Evolutionary conservation across 2,113 vertebrate species (phyloP), one percentile per base, ranked within the genome.

Genomic region (Platysternon megacephalum): DNA sequence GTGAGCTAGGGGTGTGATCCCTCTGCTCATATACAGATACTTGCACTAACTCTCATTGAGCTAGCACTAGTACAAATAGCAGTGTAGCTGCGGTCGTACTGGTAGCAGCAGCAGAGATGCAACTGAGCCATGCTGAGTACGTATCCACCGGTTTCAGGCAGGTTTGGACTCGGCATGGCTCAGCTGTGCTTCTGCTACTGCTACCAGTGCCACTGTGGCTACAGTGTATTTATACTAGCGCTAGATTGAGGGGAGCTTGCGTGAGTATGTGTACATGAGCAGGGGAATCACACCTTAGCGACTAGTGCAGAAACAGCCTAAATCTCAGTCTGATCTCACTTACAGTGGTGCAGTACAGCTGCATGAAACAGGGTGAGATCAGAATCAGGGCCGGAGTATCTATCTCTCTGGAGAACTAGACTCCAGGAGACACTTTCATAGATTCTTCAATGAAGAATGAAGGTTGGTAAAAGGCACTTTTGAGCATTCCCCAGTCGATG

Each of bases 401-500:
- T 10, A 42, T 86, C 52, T 85, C 0, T 0, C 52, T 65, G 84
- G 44, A 89, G 48, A 76, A 44, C 12, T 46, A 42, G 74, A 46
- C 1, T 0, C 0, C 17, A 32, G 89, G 89, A 74, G 22, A 88
- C 86, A 51, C 0, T 0, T 49, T 46, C 0, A 0, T 4, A 88
- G 35, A 32, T 80, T 95, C 80, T 79, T 46, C 0, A 1, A 52
- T 22, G 24, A 52, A 82, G 61, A 1, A 55, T 19, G 19, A 89
- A 94, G 48, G 76, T 21, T 29, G 48, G 56, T 11, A 68, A 44
- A 94, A 56, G 39, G 52, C 51, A 81, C 65, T 93, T 44, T 93
- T 88, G 78, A 90, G 82, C 11, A 16, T 0, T 0, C 83, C 82
- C 81, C 87, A 91, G 78, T 32, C 26, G 14, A n/a, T 48, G 86